phyloP scores from a whole-genome alignment of 2,113 vertebrate species.

The Neoarius graeffei region DNA sequence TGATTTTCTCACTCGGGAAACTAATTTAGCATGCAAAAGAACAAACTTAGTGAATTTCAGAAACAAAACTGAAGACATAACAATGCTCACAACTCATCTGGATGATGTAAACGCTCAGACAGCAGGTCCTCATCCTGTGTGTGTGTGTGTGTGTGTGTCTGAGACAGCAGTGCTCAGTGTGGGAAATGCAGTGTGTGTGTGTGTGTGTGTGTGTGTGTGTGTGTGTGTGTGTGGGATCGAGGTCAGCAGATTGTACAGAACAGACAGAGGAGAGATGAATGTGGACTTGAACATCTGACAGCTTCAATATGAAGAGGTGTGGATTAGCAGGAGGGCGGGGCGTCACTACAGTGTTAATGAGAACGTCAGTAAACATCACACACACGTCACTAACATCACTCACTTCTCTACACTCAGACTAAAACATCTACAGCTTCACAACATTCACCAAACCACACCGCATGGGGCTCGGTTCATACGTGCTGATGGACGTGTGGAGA shows the following conservation, averaged over 20 bases:
- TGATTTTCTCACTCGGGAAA: neutral
- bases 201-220: too few relatives aligned
- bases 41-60: neutral
- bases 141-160: neutral
- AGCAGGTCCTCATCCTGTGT: neutral
- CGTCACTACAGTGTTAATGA: slow-evolving; percentile 22
- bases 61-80: neutral
- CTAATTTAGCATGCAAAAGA: neutral
- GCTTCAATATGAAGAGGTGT: neutral
- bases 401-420: neutral
- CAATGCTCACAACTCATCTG: neutral
- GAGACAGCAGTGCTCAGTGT: slow-evolving; percentile 32
- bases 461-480: neutral
- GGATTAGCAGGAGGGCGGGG: neutral
- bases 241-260: neutral
- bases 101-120: neutral
- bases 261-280: slow-evolving; percentile 8
- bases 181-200: slow-evolving; percentile 24
- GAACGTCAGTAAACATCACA: slow-evolving; percentile 27
- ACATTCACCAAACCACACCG: neutral
- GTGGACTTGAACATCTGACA: neutral
- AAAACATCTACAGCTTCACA: neutral
- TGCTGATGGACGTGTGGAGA: neutral
- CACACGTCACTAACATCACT: neutral
- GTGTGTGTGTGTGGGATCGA: neutral